A percentile compares a stretch with the other conserved stretches of the same genome.
phyloP scores from a whole-genome alignment of 1,140 invertebrate genomes.

The Elymnias hypermnestra region DNA sequence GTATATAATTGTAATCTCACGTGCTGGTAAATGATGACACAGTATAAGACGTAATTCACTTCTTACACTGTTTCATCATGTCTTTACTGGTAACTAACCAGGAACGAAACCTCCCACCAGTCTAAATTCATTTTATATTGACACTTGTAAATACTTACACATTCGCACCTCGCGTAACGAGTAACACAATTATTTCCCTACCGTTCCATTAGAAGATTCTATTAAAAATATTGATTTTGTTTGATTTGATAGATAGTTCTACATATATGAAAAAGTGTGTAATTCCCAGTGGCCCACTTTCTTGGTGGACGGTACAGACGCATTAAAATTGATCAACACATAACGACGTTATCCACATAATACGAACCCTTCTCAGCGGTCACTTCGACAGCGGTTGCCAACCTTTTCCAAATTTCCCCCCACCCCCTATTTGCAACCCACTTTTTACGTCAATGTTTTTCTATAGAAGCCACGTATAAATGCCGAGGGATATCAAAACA shows the following conservation, averaged over 20 bases:
- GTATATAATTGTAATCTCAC: too few relatives aligned
- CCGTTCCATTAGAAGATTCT: too few relatives aligned
- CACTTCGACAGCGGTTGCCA: constrained; percentile 68
- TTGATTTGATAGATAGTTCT: neutral
- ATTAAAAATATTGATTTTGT: too few relatives aligned
- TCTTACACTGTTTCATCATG: too few relatives aligned
- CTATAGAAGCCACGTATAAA: constrained; percentile 62
- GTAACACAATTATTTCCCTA: too few relatives aligned
- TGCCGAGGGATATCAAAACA: constrained; percentile 69
- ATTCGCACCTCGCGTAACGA: too few relatives aligned
- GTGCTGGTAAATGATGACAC: too few relatives aligned
- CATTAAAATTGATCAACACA: constrained; percentile 75
- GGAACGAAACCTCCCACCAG: too few relatives aligned
- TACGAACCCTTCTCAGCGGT: constrained; percentile 72
- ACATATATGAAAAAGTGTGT: neutral
- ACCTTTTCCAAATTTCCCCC: constrained; percentile 49
- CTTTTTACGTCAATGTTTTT: constrained; percentile 75
- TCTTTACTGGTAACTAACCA: too few relatives aligned
- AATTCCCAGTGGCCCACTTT: constrained; percentile 3
- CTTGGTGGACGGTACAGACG: constrained; percentile 25
- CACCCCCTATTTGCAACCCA: constrained; percentile 55
- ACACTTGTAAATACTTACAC: too few relatives aligned
- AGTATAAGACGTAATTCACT: too few relatives aligned
- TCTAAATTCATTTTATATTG: too few relatives aligned
- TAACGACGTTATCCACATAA: constrained; percentile 73